Evolutionary conservation across 2,797 vertebrate species (phyloP), one percentile per base, ranked within the genome.

Genomic region (Sebastes taczanowskii): DNA sequence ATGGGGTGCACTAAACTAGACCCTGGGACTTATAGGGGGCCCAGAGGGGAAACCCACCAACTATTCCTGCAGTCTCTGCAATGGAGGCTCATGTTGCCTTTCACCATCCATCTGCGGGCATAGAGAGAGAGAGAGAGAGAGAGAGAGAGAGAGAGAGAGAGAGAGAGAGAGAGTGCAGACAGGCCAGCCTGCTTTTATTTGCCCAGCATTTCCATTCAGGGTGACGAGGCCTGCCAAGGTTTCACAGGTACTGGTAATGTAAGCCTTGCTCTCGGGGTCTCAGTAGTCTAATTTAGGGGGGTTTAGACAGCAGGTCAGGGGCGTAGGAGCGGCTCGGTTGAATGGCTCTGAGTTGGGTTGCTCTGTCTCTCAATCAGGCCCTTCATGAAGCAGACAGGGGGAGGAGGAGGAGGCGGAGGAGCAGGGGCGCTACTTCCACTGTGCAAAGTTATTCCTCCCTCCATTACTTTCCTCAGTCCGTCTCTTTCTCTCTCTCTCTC

Each of bases 131-230:
- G 34, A 11, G 34, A 4, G 7, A 11, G 14, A 1, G 35, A 11
- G 34, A 35, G 34, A 1, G 34, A 11, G 34, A 4, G 7, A 11
- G 14, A 1, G 35, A 11, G 34, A 35, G 34, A 92, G 90, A 89
- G 95, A 13, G 14, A 2, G 46, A 89, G 90, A 94, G 91, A 92
- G 90, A 89, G 95, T 94, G 95, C 88, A 95, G 94, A 95, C 94
- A 95, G 94, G 84, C 92, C 78, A 81, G 93, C 77, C 90, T 82
- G 79, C 90, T 95, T 96, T 93, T 93, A 94, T 95, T 93, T 94
- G 94, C 83, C 92, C 85, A 90, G 89, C 55, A 81, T 95, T 95
- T 95, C 94, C 94, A 96, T 95, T 94, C 87, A 86, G 86, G 84
- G 90, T 90, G 88, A 88, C 75, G 82, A 86, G 90, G 84, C 88